These are phyloP conservation scores for Hofmannophila pseudospretella DNA, from an alignment of 2,888 invertebrate species.

Conservation along the genomic window DNA sequence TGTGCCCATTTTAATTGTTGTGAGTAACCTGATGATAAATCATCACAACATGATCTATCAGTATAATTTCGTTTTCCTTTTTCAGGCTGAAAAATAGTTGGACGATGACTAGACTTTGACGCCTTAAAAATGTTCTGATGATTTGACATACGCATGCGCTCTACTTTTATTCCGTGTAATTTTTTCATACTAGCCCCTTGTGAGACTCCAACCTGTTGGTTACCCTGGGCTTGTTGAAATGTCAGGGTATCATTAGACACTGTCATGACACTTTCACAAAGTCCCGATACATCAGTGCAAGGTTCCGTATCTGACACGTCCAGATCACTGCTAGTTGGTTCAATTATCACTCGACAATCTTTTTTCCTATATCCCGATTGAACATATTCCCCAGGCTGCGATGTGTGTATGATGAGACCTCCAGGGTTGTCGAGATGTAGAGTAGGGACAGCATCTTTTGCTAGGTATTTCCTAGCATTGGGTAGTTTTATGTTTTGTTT, in stretches of 20 bases:
- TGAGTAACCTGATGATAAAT: too few relatives aligned
- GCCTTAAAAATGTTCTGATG: too few relatives aligned
- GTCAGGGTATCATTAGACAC: not conserved
- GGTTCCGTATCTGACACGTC: not conserved
- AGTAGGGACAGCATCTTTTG: not conserved
- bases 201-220: too few relatives aligned
- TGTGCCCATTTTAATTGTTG: not conserved
- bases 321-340: too few relatives aligned
- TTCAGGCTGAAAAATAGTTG: too few relatives aligned
- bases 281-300: not conserved
- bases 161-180: too few relatives aligned
- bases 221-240: not conserved
- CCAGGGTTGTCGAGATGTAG: not conserved
- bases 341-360: not conserved
- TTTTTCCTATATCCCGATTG: not conserved
- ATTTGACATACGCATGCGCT: too few relatives aligned
- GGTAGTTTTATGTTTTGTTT: not conserved
- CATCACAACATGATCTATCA: not conserved
- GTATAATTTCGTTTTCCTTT: too few relatives aligned
- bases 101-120: too few relatives aligned
- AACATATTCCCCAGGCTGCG: not conserved
- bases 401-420: not conserved
- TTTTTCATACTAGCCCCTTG: too few relatives aligned
- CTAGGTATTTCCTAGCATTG: not conserved
- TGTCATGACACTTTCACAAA: not conserved